Conservation (phyloP, 2,113 vertebrate genomes). For the Phalacrocorax brasilianus region DNA sequence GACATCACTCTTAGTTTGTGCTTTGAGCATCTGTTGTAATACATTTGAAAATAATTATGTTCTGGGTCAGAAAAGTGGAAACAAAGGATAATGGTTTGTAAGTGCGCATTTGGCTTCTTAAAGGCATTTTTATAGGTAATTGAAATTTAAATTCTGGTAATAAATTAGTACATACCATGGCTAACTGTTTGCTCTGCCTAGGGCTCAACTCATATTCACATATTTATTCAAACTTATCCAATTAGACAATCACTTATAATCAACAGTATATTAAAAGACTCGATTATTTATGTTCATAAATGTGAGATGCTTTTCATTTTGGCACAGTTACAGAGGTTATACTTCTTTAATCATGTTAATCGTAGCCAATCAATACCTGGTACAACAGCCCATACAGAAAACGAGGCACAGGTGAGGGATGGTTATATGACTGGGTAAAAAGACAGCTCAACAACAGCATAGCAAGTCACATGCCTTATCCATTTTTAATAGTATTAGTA, state of each 20-base stretch:
- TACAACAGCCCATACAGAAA: neutral
- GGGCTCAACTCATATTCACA: neutral
- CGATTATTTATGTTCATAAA: slow-evolving; percentile 37
- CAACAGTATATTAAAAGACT: slow-evolving; percentile 17
- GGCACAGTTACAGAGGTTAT: neutral
- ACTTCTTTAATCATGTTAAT: slow-evolving; percentile 26
- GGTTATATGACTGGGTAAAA: neutral
- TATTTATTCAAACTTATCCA: slow-evolving; percentile 18
- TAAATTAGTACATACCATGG: neutral
- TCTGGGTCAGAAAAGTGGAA: neutral
- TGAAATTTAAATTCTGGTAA: slow-evolving; percentile 10
- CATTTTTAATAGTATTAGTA: slow-evolving; percentile 21
- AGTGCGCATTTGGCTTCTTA: neutral
- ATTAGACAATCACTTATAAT: slow-evolving; percentile 40
- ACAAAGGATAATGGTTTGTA: neutral
- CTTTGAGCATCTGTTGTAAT: neutral
- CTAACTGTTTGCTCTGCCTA: neutral
- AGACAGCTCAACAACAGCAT: neutral
- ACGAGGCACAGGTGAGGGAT: neutral
- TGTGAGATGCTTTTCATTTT: slow-evolving; percentile 18
- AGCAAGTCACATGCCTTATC: neutral
- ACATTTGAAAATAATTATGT: neutral
- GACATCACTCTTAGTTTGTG: neutral
- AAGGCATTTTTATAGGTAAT: slow-evolving; percentile 16
- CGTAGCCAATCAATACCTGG: slow-evolving; percentile 33